Base-by-base conservation (phyloP, 92 coral and sea anemone genomes). In the Ricordea florida region DNA sequence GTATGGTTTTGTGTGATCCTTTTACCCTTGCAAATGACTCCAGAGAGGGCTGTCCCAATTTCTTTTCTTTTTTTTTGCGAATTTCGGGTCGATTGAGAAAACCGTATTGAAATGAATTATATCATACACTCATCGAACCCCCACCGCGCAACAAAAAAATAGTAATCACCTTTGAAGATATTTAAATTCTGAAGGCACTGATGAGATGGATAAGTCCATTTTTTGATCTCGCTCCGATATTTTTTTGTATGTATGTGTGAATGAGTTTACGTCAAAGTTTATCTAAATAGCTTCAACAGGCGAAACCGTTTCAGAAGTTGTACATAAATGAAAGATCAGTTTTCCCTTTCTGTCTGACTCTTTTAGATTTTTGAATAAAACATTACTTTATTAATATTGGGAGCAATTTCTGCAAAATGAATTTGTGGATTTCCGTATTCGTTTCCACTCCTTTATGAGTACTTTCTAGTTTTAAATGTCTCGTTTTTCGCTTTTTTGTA, bases 251-350 rank as follows among this genome's bases (percentile, higher is more conserved):
- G 33, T 14, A 43, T n/a, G n/a, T n/a, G 42, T 41, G 44, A 31
- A 70, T 7, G 14, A 56, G 77, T 41, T 38, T 70, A 53, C 77
- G 56, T 35, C 77, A 55, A 29, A 18, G n/a, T 20, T 70, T 55
- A 70, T 70, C 77, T 70, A 50, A 50, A 23, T 68, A 62, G 52
- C 26, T 68, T 28, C 62, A 22, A 35, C 30, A n/a, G n/a, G 18
- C 62, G 38, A 56, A 55, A 41, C 44, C 42, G 43, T 53, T 55
- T 56, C 10, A 25, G 48, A 37, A 34, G 40, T 60, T 36, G 31
- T 15, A 13, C 51, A 53, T 53, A 27, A 53, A 70, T 55, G 47
- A 70, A 70, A 70, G 52, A 70, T 70, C 64, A 70, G n/a, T 56
- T 42, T 42, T 15, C 13, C 22, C 63, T 53, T 53, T 55, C 56